Conservation (phyloP, 2,888 invertebrate species). For the Parnassius glacialis region DNA sequence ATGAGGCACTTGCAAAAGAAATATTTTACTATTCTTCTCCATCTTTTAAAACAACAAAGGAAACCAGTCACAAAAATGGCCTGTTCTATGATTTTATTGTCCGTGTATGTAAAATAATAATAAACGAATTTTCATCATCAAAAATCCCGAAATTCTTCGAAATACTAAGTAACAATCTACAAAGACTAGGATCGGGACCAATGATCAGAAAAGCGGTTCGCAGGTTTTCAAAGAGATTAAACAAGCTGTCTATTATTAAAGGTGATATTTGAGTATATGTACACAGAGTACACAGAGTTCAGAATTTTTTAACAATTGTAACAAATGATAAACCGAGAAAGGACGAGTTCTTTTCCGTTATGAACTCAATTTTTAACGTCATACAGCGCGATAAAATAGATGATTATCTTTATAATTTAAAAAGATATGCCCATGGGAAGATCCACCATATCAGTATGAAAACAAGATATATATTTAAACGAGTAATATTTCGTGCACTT, state of each 20-base stretch:
- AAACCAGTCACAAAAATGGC: conserved; percentile 34
- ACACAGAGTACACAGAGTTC: conserved; percentile 38
- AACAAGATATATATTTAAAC: conserved; percentile 46
- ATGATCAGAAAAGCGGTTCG: conserved; percentile 43
- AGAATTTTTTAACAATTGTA: conserved; percentile 41
- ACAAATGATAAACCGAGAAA: conserved; percentile 40
- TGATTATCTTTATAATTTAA: conserved; percentile 51
- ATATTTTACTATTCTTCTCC: conserved; percentile 1
- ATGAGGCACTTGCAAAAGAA: conserved; percentile 8
- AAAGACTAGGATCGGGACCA: conserved; percentile 39
- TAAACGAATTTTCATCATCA: conserved; percentile 39
- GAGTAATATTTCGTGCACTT: conserved; percentile 44
- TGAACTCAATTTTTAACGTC: conserved; percentile 48
- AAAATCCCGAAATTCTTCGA: conserved; percentile 44
- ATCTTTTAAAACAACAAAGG: conserved; percentile 14
- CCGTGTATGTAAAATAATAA: conserved; percentile 48
- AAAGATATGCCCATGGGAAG: conserved; percentile 44
- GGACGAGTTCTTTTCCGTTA: conserved; percentile 45
- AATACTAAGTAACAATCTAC: conserved; percentile 43
- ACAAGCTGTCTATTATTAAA: conserved; percentile 40
- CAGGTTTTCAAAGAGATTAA: conserved; percentile 41
- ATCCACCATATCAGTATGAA: conserved; percentile 39
- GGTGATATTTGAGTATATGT: conserved; percentile 42
- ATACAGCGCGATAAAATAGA: conserved; percentile 47
- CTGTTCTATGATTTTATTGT: conserved; percentile 50